These are phyloP conservation scores for Telmatochromis sp. DNA, from an alignment of 2,113 vertebrate species.

Conservation along the genomic window DNA sequence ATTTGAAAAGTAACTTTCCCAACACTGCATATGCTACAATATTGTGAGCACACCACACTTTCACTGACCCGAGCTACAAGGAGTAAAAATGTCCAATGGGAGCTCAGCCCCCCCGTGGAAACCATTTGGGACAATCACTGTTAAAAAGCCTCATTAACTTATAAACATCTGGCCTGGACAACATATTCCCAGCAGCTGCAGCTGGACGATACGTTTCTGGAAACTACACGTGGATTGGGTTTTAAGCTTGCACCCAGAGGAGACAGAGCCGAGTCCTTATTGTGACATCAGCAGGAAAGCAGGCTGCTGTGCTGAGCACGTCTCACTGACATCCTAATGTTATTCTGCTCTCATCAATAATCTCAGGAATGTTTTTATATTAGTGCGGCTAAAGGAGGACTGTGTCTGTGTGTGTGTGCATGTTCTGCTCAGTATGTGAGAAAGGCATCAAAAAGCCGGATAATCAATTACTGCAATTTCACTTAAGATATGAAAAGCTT, in stretches of 20 bases:
- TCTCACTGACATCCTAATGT: background rate
- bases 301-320: background rate
- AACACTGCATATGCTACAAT: background rate
- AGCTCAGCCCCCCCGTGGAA: background rate
- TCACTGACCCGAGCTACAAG: background rate
- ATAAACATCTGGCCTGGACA: background rate
- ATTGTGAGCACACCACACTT: background rate
- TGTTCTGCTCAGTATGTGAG: background rate
- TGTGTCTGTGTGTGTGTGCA: background rate
- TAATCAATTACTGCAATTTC: background rate
- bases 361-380: background rate
- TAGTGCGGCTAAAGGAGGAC: background rate
- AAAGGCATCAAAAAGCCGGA: background rate
- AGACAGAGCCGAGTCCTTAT: background rate
- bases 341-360: background rate
- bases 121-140: background rate
- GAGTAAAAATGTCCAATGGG: background rate
- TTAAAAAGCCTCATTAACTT: background rate
- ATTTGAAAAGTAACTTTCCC: background rate
- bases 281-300: background rate
- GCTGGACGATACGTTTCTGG: background rate
- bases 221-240: background rate
- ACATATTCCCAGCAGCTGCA: background rate
- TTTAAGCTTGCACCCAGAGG: background rate
- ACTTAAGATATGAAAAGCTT: conserved; percentile 5